Evolutionary conservation across 1,140 invertebrate genomes (phyloP).

Genomic region (Euwallacea fornicatus): DNA sequence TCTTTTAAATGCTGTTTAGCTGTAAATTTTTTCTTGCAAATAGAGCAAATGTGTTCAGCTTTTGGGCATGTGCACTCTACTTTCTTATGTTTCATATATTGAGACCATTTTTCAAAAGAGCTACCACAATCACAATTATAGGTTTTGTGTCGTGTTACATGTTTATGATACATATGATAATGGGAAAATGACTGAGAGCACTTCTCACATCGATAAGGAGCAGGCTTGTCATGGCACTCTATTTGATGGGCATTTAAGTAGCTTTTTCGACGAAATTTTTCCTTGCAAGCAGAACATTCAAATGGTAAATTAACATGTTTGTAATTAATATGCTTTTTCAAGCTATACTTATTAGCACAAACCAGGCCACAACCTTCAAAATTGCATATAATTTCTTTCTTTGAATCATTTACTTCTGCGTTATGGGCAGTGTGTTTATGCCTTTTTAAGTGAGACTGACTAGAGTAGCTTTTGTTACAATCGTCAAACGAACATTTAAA

Average conservation of each 20-base stretch:
- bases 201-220: constrained; percentile 19
- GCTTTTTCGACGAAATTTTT: constrained; percentile 23
- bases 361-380: constrained; percentile 8
- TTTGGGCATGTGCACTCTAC: constrained; percentile 13
- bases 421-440: constrained; percentile 14
- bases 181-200: constrained; percentile 17
- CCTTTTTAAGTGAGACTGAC: constrained; percentile 27
- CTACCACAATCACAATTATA: constrained; percentile 23
- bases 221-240: constrained; percentile 7
- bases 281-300: constrained; percentile 12
- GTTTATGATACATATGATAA: constrained; percentile 20
- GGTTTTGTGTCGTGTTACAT: constrained; percentile 19
- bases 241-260: constrained; percentile 17
- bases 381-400: constrained; percentile 15
- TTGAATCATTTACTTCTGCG: background rate
- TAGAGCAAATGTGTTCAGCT: constrained; percentile 15
- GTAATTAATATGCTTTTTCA: constrained; percentile 22
- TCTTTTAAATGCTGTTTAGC: constrained; percentile 12
- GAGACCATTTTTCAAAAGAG: constrained; percentile 19
- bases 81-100: constrained; percentile 21
- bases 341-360: constrained; percentile 25
- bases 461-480: constrained; percentile 31
- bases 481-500: constrained; percentile 20
- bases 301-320: constrained; percentile 13
- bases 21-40: constrained; percentile 29